Conservation (phyloP, 2,113 vertebrate genomes). For the Morphnarchus princeps region DNA sequence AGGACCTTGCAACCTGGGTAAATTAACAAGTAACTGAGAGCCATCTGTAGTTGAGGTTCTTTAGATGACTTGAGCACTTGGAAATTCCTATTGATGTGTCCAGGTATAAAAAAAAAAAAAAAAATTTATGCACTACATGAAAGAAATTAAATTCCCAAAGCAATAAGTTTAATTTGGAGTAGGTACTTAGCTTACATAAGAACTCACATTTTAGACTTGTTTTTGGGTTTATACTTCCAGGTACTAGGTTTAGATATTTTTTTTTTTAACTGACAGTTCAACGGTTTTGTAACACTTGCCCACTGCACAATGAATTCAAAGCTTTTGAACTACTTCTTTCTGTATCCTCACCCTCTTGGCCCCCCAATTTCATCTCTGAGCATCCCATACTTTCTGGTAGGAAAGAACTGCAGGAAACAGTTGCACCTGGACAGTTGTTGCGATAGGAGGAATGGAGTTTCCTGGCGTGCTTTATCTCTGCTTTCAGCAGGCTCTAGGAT, state of each 20-base stretch:
- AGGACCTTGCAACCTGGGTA: neutral
- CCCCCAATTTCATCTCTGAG: fast-evolving
- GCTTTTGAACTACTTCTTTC: neutral
- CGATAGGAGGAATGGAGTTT: neutral
- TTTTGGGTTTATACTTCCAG: neutral
- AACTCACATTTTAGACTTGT: neutral
- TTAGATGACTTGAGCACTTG: neutral
- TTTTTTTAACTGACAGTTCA: neutral
- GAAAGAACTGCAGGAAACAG: neutral
- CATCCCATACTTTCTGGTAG: neutral
- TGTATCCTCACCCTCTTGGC: fast-evolving
- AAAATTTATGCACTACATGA: neutral
- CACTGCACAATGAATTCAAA: neutral
- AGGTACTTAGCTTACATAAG: neutral
- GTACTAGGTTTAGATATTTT: neutral
- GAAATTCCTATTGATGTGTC: neutral
- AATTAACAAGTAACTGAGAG: neutral
- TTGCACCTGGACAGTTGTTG: neutral
- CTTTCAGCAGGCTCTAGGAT: neutral
- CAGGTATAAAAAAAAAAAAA: neutral
- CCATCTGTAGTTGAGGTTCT: neutral
- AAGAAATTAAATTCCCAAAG: neutral
- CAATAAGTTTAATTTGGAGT: neutral
- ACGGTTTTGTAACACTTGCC: neutral
- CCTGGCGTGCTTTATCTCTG: neutral